A percentile compares a stretch with the other conserved stretches of the same genome.
These are phyloP conservation scores for Bradynema listronoti DNA, from an alignment of 1,140 invertebrate genomes.

Conservation along the genomic window DNA sequence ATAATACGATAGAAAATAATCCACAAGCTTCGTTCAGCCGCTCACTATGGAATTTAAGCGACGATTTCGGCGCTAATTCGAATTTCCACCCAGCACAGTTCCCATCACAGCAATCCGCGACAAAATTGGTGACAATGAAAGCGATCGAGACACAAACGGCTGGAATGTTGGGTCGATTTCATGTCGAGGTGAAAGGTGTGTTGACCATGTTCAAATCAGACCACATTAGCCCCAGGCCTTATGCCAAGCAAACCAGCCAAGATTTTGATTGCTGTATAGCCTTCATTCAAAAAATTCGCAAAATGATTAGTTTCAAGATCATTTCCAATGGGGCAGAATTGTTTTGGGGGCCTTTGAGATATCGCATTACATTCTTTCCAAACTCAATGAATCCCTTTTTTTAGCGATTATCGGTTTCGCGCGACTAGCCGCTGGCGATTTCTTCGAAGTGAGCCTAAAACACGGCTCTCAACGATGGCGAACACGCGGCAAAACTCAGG, in stretches of 20 bases:
- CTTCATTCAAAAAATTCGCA: neutral
- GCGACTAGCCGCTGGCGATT: slow-evolving; percentile 56
- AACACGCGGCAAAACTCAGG: slow-evolving; percentile 62
- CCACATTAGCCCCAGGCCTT: neutral
- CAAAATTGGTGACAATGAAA: slow-evolving; percentile 15
- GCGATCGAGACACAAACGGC: slow-evolving; percentile 31
- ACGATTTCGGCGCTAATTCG: too few species aligned
- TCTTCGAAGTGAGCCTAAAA: slow-evolving; percentile 65
- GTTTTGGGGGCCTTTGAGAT: neutral
- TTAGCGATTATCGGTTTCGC: slow-evolving; percentile 43
- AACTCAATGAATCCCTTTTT: slow-evolving; percentile 18
- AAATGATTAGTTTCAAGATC: neutral
- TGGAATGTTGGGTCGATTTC: slow-evolving; percentile 37
- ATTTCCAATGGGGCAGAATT: neutral
- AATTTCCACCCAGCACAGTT: too few species aligned
- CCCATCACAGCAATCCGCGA: too few species aligned
- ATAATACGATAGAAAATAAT: too few species aligned
- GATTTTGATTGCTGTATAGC: neutral
- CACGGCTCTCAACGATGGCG: slow-evolving; percentile 67
- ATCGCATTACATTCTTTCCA: neutral
- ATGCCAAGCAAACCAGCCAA: neutral
- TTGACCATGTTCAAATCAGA: neutral
- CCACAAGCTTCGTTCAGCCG: too few species aligned
- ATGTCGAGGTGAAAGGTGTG: slow-evolving; percentile 41
- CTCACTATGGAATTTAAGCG: too few species aligned